Evolutionary conservation across 2,888 invertebrate species (phyloP), one percentile per base, ranked within the genome.

Genomic region (Amiota minor): DNA sequence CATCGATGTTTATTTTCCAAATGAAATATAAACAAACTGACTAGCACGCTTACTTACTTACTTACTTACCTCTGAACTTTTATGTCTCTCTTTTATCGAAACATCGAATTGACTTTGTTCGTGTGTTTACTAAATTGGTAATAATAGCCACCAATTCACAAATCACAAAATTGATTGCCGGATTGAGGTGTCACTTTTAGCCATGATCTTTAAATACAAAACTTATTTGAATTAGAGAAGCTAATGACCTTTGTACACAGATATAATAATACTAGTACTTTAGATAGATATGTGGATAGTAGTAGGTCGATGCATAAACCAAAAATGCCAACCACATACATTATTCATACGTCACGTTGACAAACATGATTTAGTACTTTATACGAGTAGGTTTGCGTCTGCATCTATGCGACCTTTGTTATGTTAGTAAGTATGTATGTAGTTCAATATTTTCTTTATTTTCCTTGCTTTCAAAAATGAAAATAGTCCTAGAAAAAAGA

Each of bases 1-100:
- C 67, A 11, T 23, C n/a, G 11, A 9, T 68, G 67, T 68, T 68
- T 68, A 68, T 68, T 68, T 68, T 68, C 67, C 67, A 68, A 68
- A 68, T 68, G 67, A 68, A 68, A 68, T 35, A 53, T 47, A 68
- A 68, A 68, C 67, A 68, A 68, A 68, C 50, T 9, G 35, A 20
- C 59, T 9, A 50, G 12, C 53, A 50, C 11, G 59, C 59, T 11
- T 11, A 59, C 10, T 59, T 20, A 16, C 59, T 59, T 11, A 16
- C 9, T 18, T 11, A 20, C 59, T 59, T 11, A 59, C 20, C 59
- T 9, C 20, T 59, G 16, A 18, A n/a, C n/a, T n/a, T n/a, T n/a
- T n/a, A n/a, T n/a, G n/a, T 59, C 20, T 59, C 11, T 16, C 6
- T 35, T 35, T 35, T 35, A 23, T 35, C 35, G 6, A 35, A 35